phyloP scores from a whole-genome alignment of 2,113 vertebrate genomes.

The Eptesicus fuscus region DNA sequence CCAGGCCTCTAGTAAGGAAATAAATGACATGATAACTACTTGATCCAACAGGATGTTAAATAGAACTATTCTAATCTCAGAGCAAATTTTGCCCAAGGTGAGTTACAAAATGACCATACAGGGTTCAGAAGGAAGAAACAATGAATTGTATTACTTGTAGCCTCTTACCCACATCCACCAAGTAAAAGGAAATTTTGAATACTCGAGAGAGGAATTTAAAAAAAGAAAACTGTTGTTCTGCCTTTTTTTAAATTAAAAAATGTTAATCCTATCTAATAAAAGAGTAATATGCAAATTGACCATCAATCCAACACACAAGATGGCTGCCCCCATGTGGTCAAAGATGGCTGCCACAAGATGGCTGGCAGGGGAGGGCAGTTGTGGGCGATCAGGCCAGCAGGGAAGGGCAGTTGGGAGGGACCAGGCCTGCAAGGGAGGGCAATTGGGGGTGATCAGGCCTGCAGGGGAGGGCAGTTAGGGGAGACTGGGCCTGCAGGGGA shows the following conservation, averaged over 20 bases:
- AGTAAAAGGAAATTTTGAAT: neutral
- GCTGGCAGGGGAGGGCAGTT: too few relatives aligned
- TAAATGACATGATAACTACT: neutral
- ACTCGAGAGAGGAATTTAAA: neutral
- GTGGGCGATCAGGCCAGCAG: too few relatives aligned
- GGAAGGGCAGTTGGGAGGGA: too few relatives aligned
- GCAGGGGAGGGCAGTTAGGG: too few relatives aligned
- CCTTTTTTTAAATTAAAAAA: neutral
- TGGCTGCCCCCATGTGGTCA: too few relatives aligned
- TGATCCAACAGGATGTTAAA: neutral
- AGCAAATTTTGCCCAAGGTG: neutral
- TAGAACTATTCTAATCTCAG: neutral
- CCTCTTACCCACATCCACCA: neutral
- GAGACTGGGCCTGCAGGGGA: too few relatives aligned
- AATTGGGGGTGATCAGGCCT: too few relatives aligned
- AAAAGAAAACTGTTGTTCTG: neutral
- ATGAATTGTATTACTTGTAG: neutral
- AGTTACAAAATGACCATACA: neutral
- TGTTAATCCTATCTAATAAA: too few relatives aligned
- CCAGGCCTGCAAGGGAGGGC: too few relatives aligned
- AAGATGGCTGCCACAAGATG: too few relatives aligned
- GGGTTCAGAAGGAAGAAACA: constrained; percentile 1
- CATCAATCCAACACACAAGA: too few relatives aligned
- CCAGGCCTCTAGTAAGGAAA: neutral
- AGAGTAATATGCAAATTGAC: too few relatives aligned